Evolutionary conservation across 1,140 invertebrate species (phyloP), one percentile per base, ranked within the genome.

Genomic region (Aphelinus atriplicis): DNA sequence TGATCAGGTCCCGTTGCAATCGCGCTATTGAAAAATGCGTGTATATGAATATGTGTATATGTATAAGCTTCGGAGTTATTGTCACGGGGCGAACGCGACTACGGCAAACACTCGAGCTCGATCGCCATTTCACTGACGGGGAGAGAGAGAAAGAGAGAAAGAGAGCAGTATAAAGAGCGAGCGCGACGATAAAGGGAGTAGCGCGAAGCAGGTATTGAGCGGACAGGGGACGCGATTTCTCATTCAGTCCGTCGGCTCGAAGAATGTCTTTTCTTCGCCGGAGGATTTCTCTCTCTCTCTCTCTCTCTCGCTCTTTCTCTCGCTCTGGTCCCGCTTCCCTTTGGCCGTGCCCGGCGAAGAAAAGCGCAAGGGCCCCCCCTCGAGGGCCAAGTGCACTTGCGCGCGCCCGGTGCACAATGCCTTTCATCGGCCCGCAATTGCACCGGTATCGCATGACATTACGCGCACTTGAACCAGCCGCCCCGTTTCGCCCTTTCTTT

Each of bases 341-440:
- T 26, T 26, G 47, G n/a, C 7, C 46, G 45, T 9, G 26, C 43
- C 1, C 50, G 51, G 43, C 4, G 26, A 66, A 73, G 47, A 66
- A 73, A 73, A 73, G 71, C 46, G 71, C 71, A 66, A 65, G 6
- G 7, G 43, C 57, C 55, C 10, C 5, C 45, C 7, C 63, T 53
- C 48, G 77, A 77, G 76, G 53, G 74, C 78, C 77, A 78, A 69
- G 78, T 78, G 67, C 73, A 77, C 73, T 55, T 43, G 55, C 57
- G 63, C 51, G 5, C 10, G 26, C 10, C 43, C 7, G 50, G 48
- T 7, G 6, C 7, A 71, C 61, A 71, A 71, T 71, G 48, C 9
- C 69, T 47, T 48, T 63, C 60, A 57, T 56, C 45, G 43, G 48
- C 2, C 53, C 43, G 3, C 45, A 50, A 69, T 69, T 69, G n/a